These are phyloP conservation scores for Apotomis capreana DNA, from an alignment of 2,888 invertebrate species.

Conservation along the genomic window DNA sequence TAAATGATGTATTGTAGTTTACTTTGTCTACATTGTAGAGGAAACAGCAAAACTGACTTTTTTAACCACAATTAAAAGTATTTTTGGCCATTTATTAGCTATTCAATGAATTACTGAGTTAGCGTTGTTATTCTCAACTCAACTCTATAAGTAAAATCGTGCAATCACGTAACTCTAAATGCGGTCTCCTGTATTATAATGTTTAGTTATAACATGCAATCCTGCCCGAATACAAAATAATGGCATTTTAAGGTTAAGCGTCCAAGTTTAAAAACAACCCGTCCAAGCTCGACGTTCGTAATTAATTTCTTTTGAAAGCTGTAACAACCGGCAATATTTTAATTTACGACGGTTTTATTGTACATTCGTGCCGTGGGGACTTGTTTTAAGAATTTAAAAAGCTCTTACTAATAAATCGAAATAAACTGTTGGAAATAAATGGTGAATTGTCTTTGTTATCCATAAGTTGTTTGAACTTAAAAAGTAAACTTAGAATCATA, in stretches of 20 bases:
- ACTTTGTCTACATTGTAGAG: background rate
- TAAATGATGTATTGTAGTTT: conserved; percentile 13
- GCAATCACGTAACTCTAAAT: too few species aligned
- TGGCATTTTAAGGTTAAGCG: conserved; percentile 21
- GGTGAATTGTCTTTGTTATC: background rate
- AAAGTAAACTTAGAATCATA: too few species aligned
- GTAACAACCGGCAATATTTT: conserved; percentile 37
- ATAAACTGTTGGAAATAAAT: background rate
- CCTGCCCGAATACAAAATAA: background rate
- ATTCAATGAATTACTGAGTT: too few species aligned
- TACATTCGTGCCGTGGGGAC: conserved; percentile 27
- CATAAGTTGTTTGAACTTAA: too few species aligned
- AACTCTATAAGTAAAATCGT: too few species aligned
- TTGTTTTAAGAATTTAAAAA: conserved; percentile 12
- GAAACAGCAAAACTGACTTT: background rate
- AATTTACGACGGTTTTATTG: conserved; percentile 35
- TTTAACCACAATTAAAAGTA: too few species aligned
- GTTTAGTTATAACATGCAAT: background rate
- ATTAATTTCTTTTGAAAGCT: conserved; percentile 40
- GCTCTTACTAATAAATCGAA: conserved; percentile 17
- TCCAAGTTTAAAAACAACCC: conserved; percentile 29
- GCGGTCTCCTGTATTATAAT: background rate
- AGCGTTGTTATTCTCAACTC: too few species aligned
- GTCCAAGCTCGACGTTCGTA: conserved; percentile 25
- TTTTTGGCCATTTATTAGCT: too few species aligned